Base-by-base conservation (phyloP, 2,797 vertebrate genomes). In the Acrossocheilus fasciatus region DNA sequence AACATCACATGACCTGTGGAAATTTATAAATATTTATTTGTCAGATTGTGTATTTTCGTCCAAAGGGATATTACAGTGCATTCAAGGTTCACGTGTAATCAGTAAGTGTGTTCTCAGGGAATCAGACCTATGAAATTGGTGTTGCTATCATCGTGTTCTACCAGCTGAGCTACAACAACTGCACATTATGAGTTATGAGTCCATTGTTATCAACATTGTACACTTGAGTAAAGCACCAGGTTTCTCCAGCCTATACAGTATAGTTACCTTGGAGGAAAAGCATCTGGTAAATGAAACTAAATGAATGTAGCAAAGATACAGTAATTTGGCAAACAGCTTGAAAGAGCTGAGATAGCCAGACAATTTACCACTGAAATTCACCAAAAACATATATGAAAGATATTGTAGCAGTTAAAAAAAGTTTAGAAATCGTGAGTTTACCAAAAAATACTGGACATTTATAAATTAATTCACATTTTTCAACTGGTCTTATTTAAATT, bases 261-360 rank as follows among this genome's bases (percentile, higher is more conserved):
- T 59, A 43, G 23, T 62, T 62, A 17, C n/a, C 14, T 79, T 64
- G 39, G n/a, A 62, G 20, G 57, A 79, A 79, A 79, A 79, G 23
- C 76, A 74, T 74, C 50, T 72, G 36, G 34, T 17, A 72, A 82
- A 62, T 64, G 18, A 36, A 83, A 62, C 17, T 54, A 45, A 73
- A 34, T 47, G 4, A 59, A 59, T 73, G 4, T 30, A 59, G 52
- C n/a, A 73, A 69, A 81, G 2, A 14, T 10, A 66, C 6, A 4
- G 30, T 34, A 50, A 66, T 47, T 68, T 34, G 20, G 45, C 26
- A 66, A 39, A 74, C 23, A 66, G 26, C 26, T 52, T 64, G 26
- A 74, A 26, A 39, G n/a, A 39, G 52, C 2, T 66, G 41, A 50
- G 26, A 23, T 68, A 3, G 43, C 62, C 4, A 34, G 45, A 4